Evolutionary conservation across 2,888 invertebrate species (phyloP).

Genomic region (Acrobasis repandana): DNA sequence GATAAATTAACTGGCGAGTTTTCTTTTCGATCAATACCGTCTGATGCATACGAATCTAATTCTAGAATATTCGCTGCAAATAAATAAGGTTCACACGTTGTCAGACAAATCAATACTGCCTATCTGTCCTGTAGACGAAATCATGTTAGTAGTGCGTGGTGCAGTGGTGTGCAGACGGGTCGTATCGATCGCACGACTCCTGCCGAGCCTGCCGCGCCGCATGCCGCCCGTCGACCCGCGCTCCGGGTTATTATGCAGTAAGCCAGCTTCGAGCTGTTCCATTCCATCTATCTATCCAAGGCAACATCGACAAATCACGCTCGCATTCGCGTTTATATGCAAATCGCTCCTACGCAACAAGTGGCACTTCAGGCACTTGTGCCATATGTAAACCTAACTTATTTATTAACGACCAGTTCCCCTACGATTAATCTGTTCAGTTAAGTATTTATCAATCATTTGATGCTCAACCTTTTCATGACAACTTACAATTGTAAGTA

Average conservation of each 20-base stretch:
- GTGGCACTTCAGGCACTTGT: constrained; percentile 65
- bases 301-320: constrained; percentile 55
- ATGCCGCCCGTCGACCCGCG: constrained; percentile 14
- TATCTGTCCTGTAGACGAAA: constrained; percentile 14
- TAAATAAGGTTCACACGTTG: not conserved
- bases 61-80: not conserved
- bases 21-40: not conserved
- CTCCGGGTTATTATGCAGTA: constrained; percentile 25
- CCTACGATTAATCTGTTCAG: not conserved
- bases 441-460: not conserved
- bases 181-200: constrained; percentile 26
- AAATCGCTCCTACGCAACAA: constrained; percentile 69
- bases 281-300: constrained; percentile 24
- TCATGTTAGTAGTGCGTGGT: constrained; percentile 18
- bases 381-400: not conserved
- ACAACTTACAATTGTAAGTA: no score
- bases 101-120: constrained; percentile 15
- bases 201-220: constrained; percentile 21
- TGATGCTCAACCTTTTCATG: no score
- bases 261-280: constrained; percentile 40
- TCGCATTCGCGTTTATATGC: constrained; percentile 57
- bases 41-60: not conserved
- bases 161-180: constrained; percentile 16
- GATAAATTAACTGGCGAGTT: not conserved
- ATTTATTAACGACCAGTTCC: not conserved